Conservation (phyloP, 1,140 invertebrate species). For the Sarcophaga bullata region DNA sequence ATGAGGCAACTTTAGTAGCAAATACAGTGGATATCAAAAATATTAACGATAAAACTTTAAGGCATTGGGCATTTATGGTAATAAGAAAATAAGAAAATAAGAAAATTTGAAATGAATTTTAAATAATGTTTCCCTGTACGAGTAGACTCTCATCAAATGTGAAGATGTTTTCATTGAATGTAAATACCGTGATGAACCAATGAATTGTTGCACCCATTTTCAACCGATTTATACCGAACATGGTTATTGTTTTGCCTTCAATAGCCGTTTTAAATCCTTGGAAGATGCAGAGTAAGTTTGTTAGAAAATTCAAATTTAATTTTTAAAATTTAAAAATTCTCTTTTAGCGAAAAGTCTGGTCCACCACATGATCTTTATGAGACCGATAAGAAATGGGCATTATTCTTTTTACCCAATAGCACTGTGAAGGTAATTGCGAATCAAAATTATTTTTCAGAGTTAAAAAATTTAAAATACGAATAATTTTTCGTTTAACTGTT, state of each 20-base stretch:
- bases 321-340: neutral
- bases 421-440: slow-evolving; percentile 50
- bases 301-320: neutral
- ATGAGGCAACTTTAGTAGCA: slow-evolving; percentile 50
- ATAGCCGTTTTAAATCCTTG: slow-evolving; percentile 68
- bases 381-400: slow-evolving; percentile 64
- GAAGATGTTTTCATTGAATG: slow-evolving; percentile 65
- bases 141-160: slow-evolving; percentile 51
- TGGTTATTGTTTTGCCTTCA: slow-evolving; percentile 78
- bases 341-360: slow-evolving; percentile 51
- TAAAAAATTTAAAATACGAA: neutral
- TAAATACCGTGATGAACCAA: slow-evolving; percentile 71
- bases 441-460: neutral
- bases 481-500: neutral
- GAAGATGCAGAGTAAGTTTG: slow-evolving; percentile 57
- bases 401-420: slow-evolving; percentile 59
- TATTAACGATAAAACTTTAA: slow-evolving; percentile 51
- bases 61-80: slow-evolving; percentile 54
- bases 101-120: neutral
- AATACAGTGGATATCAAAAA: slow-evolving; percentile 47
- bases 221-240: slow-evolving; percentile 75
- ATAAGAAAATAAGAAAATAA: neutral
- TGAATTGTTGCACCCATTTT: slow-evolving; percentile 72
- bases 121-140: neutral
- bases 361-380: slow-evolving; percentile 62